Base-by-base conservation (phyloP, 1,140 invertebrate species). In the Aphelinus atriplicis region DNA sequence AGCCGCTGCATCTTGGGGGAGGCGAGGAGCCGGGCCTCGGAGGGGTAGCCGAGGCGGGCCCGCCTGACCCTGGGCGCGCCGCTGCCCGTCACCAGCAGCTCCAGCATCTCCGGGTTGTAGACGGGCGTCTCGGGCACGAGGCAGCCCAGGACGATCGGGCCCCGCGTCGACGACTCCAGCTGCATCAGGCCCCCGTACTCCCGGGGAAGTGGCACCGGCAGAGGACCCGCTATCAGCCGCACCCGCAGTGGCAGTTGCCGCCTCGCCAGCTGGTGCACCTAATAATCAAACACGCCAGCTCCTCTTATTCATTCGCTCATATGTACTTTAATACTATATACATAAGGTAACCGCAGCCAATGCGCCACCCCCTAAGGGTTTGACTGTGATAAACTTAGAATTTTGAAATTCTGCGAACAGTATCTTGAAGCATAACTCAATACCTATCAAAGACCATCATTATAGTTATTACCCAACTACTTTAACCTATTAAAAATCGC, bases 181-280 rank as follows among this genome's bases (percentile, higher is more conserved):
- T 88, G 86, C 87, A 88, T 88, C n/a, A 88, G 77, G 69, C 87
- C 87, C 43, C 85, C 85, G 65, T 87, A 87, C 78, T 88, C 87
- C 48, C 85, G 81, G 10, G 86, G 86, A 78, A 88, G 79, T 65
- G 87, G 85, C 51, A 88, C 82, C 60, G 87, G 87, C 69, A 88
- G 73, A 68, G 87, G 86, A 75, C 87, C 87, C 42, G 86, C 87
- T 84, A 87, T 85, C 69, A 88, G 79, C 78, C 85, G 82, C 68
- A 88, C 87, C 82, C 87, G 75, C 64, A 60, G 57, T 6, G 72
- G 72, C 47, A 74, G 51, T 7, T 74, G 64, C 7, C 72, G 48
- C 58, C 50, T 74, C 9, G 57, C 64, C 43, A 74, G n/a, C 45
- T 74, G 72, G 26, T 68, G 64, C 2, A 68, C 64, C 57, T 68